Conservation (phyloP, 2,113 vertebrate species). For the Muntiacus reevesi region DNA sequence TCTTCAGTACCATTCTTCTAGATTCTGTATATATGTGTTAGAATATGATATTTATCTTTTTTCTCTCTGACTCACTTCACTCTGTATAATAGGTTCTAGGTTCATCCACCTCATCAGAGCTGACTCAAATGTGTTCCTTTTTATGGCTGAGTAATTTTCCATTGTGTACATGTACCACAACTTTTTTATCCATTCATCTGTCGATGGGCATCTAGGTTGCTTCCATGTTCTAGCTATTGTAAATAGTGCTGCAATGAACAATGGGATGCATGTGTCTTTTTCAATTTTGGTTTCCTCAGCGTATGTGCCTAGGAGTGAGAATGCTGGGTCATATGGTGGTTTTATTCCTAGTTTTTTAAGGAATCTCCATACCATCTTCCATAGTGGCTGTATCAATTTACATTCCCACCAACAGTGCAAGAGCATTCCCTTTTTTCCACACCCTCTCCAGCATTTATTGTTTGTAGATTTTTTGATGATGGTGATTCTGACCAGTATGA, state of each 20-base stretch:
- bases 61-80: background rate
- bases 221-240: background rate
- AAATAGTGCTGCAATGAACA: background rate
- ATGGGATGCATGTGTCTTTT: background rate
- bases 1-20: background rate
- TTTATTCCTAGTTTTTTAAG: background rate
- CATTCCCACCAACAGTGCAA: no score
- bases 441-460: no score
- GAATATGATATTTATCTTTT: background rate
- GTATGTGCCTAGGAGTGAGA: background rate
- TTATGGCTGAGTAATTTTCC: background rate
- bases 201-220: background rate
- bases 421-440: no score
- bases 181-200: background rate
- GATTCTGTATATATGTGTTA: background rate
- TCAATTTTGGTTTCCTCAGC: background rate
- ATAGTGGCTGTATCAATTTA: no score
- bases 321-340: background rate
- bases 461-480: no score
- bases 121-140: background rate
- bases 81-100: background rate
- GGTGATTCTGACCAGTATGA: no score
- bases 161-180: background rate
- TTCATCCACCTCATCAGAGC: background rate
- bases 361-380: accelerated